These are phyloP conservation scores for Melanotaenia duboulayi DNA, from an alignment of 2,113 vertebrate genomes.

Conservation along the genomic window DNA sequence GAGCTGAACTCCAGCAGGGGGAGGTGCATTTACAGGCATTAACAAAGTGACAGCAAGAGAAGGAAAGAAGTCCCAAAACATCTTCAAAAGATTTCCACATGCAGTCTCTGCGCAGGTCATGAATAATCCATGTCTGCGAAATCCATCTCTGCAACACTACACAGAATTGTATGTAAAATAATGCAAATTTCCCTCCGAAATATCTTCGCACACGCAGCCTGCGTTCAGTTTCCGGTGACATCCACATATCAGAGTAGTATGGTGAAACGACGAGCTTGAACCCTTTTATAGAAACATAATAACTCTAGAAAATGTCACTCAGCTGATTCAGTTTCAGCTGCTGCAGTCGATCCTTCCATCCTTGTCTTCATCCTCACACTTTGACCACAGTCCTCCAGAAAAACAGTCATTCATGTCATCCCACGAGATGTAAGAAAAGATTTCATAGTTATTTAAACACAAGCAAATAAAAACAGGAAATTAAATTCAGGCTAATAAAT, in stretches of 20 bases:
- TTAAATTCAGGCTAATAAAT: too few relatives aligned
- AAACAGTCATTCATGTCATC: neutral
- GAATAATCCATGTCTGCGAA: constrained; percentile 75
- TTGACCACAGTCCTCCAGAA: constrained; percentile 45
- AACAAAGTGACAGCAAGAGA: constrained; percentile 36
- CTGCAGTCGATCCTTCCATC: neutral
- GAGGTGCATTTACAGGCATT: constrained; percentile 21
- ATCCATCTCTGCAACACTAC: constrained; percentile 52
- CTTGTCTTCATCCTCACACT: constrained; percentile 5
- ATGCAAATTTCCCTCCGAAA: constrained; percentile 64
- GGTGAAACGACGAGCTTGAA: constrained; percentile 15
- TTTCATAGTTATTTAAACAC: too few relatives aligned
- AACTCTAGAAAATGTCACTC: neutral
- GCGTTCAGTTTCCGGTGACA: constrained; percentile 41
- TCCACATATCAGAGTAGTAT: constrained; percentile 19
- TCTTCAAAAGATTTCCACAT: constrained; percentile 63
- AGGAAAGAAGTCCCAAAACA: constrained; percentile 33
- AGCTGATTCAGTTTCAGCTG: neutral
- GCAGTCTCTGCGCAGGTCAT: constrained; percentile 58
- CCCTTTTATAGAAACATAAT: constrained; percentile 7
- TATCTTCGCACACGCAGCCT: constrained; percentile 33
- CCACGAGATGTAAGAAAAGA: too few relatives aligned
- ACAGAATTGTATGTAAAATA: constrained; percentile 72
- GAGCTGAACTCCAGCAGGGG: constrained; percentile 7
- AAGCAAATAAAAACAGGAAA: too few relatives aligned